Evolutionary conservation across 2,888 invertebrate genomes (phyloP).

Genomic region (Phorcus lineatus): DNA sequence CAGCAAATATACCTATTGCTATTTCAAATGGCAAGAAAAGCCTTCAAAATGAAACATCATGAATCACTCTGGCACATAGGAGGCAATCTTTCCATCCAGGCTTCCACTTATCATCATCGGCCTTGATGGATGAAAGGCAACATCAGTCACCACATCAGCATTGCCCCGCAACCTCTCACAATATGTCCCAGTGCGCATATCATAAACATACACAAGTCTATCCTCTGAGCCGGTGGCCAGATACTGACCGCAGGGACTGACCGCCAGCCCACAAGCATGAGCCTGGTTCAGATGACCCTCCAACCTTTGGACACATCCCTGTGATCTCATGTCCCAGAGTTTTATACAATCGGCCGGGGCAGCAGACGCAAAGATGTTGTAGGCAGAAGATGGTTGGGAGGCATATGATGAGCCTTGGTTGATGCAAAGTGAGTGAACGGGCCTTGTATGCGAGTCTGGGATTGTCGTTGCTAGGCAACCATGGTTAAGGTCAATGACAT

Average conservation of each 20-base stretch:
- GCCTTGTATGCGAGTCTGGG: conserved; percentile 68
- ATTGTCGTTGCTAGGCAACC: conserved; percentile 62
- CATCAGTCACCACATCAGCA: conserved; percentile 72
- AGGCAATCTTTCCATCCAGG: conserved; percentile 51
- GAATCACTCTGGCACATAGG: conserved; percentile 37
- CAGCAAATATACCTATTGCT: too few species aligned
- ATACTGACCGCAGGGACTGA: conserved; percentile 74
- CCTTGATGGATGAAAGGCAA: conserved; percentile 68
- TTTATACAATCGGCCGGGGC: conserved; percentile 74
- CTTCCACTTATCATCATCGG: conserved; percentile 57
- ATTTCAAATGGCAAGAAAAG: too few species aligned
- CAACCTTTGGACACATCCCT: conserved; percentile 69
- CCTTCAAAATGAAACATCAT: too few species aligned
- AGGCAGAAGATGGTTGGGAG: conserved; percentile 65
- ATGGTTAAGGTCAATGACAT: conserved; percentile 73
- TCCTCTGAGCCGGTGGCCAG: conserved; percentile 74
- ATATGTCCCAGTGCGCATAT: conserved; percentile 70
- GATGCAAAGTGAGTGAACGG: conserved; percentile 66
- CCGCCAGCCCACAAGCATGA: conserved; percentile 69
- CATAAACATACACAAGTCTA: conserved; percentile 73
- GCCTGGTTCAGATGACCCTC: conserved; percentile 72
- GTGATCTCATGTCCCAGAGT: conserved; percentile 75
- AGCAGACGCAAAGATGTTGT: conserved; percentile 72
- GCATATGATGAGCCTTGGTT: conserved; percentile 70
- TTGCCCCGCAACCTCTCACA: conserved; percentile 70